These are phyloP conservation scores for Procambarus virginalis DNA, from an alignment of 1,140 invertebrate genomes.

Conservation along the genomic window DNA sequence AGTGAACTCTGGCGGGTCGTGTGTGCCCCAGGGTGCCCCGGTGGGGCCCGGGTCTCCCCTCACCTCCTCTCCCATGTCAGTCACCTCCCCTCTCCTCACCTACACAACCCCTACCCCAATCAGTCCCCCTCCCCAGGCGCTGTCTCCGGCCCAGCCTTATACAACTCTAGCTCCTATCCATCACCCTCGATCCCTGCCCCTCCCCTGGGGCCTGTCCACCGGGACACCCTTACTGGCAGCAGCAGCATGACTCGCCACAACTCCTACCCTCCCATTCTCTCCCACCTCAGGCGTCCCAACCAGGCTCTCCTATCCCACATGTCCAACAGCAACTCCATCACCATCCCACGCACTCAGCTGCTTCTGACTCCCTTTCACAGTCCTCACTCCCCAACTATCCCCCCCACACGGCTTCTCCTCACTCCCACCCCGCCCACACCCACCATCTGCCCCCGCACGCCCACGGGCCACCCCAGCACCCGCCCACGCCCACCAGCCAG, in stretches of 20 bases:
- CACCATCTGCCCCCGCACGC: conserved; percentile 51
- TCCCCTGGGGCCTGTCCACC: not conserved
- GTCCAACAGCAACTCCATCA: not conserved
- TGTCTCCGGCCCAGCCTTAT: conserved; percentile 73
- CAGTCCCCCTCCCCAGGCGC: conserved; percentile 76
- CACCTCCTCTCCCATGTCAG: conserved; percentile 72
- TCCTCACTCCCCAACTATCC: conserved; percentile 44
- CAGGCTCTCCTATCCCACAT: not conserved
- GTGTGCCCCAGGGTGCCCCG: conserved; percentile 74
- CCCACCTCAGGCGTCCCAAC: not conserved
- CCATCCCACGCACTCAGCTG: conserved; percentile 70
- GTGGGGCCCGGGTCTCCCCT: conserved; percentile 69
- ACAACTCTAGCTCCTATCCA: conserved; percentile 72
- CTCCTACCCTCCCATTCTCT: not conserved
- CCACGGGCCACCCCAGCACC: conserved; percentile 60
- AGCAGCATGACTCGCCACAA: not conserved
- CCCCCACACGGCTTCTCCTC: conserved; percentile 49
- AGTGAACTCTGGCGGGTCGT: conserved; percentile 73
- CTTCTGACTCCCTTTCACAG: conserved; percentile 55
- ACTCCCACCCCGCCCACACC: conserved; percentile 39
- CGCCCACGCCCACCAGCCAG: conserved; percentile 66
- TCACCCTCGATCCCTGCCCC: conserved; percentile 12
- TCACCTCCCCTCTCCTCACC: conserved; percentile 71
- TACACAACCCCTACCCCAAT: conserved; percentile 70
- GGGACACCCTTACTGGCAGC: not conserved